These are phyloP conservation scores for Sialis lutaria DNA, from an alignment of 2,888 invertebrate species.

Conservation along the genomic window DNA sequence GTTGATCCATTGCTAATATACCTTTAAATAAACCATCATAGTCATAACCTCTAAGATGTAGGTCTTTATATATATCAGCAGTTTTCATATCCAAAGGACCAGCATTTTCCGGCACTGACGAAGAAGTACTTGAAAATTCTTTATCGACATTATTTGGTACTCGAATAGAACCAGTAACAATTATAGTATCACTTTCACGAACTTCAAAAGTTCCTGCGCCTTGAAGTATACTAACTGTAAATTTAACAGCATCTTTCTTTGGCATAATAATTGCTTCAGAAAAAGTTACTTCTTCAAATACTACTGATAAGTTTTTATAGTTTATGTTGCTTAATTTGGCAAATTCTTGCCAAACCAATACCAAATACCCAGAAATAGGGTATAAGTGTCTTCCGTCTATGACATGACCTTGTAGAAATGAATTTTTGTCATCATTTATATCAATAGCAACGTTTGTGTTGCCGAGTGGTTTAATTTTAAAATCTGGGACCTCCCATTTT, in stretches of 20 bases:
- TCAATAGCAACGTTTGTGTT: conserved; percentile 42
- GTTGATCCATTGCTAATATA: conserved; percentile 26
- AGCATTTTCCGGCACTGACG: conserved; percentile 8
- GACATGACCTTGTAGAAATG: conserved; percentile 60
- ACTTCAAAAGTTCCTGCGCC: conserved; percentile 22
- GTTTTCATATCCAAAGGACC: too few species aligned
- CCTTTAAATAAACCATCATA: conserved; percentile 32
- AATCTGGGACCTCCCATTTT: conserved; percentile 49
- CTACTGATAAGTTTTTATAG: conserved; percentile 30
- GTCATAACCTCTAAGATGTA: conserved; percentile 33
- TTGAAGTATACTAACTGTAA: conserved; percentile 19
- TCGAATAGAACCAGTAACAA: conserved; percentile 53
- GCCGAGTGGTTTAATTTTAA: conserved; percentile 25
- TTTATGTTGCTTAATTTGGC: conserved; percentile 20
- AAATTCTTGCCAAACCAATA: conserved; percentile 25
- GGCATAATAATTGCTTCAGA: conserved; percentile 38
- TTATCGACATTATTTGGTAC: conserved; percentile 34
- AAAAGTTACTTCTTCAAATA: conserved; percentile 38
- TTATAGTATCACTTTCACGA: conserved; percentile 52
- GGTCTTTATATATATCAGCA: conserved; percentile 27
- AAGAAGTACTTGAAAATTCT: conserved; percentile 34
- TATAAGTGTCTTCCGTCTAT: conserved; percentile 49
- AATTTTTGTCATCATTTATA: conserved; percentile 44
- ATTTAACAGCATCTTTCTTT: conserved; percentile 21
- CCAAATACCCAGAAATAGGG: conserved; percentile 39